Percentiles rank a stretch among this genome's conserved stretches.
phyloP scores from a whole-genome alignment of 2,113 vertebrate genomes.

The Embiotoca jacksoni region DNA sequence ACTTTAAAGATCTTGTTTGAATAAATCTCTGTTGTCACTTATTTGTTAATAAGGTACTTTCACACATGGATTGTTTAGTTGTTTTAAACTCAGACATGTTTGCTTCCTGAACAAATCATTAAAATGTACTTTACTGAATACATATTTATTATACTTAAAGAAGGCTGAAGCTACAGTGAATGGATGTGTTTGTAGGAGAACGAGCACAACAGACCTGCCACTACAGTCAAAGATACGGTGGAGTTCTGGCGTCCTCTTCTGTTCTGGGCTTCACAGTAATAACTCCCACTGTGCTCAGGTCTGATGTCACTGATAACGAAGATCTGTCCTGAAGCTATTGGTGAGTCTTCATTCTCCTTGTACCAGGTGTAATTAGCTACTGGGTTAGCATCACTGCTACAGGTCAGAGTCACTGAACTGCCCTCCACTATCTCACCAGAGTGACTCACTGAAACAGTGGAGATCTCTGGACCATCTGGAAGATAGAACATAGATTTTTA shows the following conservation, averaged over 20 bases:
- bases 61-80: too few species aligned
- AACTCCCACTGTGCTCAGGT: conserved; percentile 20
- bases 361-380: conserved; percentile 32
- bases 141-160: too few species aligned
- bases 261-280: conserved; percentile 36
- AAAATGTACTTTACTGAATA: too few species aligned
- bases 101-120: too few species aligned
- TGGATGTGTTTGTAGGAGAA: too few species aligned
- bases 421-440: conserved; percentile 4
- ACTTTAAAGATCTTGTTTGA: too few species aligned
- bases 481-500: background rate
- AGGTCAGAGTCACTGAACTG: conserved; percentile 27
- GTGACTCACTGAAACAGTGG: background rate
- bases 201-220: too few species aligned
- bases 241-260: background rate
- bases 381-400: conserved; percentile 39
- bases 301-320: background rate
- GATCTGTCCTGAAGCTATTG: background rate
- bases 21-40: too few species aligned
- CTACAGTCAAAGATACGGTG: too few species aligned
- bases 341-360: conserved; percentile 3
- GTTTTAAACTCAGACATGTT: too few species aligned
- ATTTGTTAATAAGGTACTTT: too few species aligned
- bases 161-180: too few species aligned
- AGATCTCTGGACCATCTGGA: conserved; percentile 14